Base-by-base conservation (phyloP, 2,797 vertebrate species). In the Hozukius guyotensis region DNA sequence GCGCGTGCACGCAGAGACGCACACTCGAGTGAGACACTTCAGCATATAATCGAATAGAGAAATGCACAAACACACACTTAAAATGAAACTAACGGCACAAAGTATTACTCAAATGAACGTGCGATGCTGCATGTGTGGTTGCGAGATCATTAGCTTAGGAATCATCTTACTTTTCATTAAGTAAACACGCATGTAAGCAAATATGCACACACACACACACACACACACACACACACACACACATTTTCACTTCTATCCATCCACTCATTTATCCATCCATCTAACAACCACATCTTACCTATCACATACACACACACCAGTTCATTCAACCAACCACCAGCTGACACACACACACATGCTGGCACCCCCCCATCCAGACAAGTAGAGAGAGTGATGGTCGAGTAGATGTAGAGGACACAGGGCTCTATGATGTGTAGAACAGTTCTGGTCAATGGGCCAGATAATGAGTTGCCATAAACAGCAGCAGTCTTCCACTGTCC, bases 381-480 rank as follows among this genome's bases (percentile, higher is more conserved):
- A 84, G 92, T 57, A 57, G 80, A 80, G 87, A 91, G 87, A 89
- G 90, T 90, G 90, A 94, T 90, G 90, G 88, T 90, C 49, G 88
- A 89, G 77, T 88, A 88, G 90, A 87, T 85, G 93, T 93, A 94
- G 91, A 95, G 94, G 94, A 95, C 94, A 95, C 91, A 64, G 87
- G 89, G 80, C 81, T 93, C 94, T 92, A 88, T 94, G 91, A 93
- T 94, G 94, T 94, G 94, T 89, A 90, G 93, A 94, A 92, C 92
- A 94, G 93, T 94, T 93, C 90, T 95, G 94, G 94, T 95, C 94
- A 95, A 95, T 95, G 94, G 94, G 93, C 94, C 94, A 94, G 93
- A 95, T 95, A 95, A 95, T 94, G 94, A 94, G 92, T 95, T 94
- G 88, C 94, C 94, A 95, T 95, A 95, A 95, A 95, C 94, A 94